These are phyloP conservation scores for Pocota personata DNA, from an alignment of 2,888 invertebrate species.

Conservation along the genomic window DNA sequence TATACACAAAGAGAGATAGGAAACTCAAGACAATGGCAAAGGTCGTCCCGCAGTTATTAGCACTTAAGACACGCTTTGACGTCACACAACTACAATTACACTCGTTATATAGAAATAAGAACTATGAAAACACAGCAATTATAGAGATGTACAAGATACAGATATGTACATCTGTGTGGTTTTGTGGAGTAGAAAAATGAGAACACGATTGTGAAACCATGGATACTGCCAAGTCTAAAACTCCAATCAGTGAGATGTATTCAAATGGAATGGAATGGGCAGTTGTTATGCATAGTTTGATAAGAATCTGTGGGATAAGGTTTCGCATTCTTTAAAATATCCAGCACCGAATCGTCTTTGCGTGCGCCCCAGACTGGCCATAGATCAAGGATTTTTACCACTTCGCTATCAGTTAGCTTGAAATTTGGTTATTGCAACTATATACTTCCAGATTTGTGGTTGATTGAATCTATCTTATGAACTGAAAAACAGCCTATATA, in stretches of 20 bases:
- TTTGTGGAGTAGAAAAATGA: background rate
- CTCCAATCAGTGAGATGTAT: background rate
- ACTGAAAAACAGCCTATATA: background rate
- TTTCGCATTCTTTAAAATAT: background rate
- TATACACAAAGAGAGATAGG: constrained; percentile 25
- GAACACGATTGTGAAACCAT: background rate
- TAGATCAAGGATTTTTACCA: constrained; percentile 1
- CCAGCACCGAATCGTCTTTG: background rate
- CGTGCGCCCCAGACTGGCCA: background rate
- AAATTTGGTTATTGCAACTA: background rate
- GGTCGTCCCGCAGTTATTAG: constrained; percentile 48
- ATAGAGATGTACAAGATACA: background rate
- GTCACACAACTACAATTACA: constrained; percentile 34
- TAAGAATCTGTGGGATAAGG: background rate
- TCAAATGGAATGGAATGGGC: background rate
- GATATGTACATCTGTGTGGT: background rate
- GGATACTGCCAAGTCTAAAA: background rate
- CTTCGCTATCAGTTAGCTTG: background rate
- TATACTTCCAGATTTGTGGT: background rate
- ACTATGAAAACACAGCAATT: background rate
- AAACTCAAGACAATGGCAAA: constrained; percentile 53
- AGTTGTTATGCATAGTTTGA: background rate
- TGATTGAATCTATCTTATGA: background rate
- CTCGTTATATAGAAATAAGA: background rate
- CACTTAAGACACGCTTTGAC: constrained; percentile 45